Conservation (phyloP, 2,113 vertebrate genomes). For the Danionella cerebrum region DNA sequence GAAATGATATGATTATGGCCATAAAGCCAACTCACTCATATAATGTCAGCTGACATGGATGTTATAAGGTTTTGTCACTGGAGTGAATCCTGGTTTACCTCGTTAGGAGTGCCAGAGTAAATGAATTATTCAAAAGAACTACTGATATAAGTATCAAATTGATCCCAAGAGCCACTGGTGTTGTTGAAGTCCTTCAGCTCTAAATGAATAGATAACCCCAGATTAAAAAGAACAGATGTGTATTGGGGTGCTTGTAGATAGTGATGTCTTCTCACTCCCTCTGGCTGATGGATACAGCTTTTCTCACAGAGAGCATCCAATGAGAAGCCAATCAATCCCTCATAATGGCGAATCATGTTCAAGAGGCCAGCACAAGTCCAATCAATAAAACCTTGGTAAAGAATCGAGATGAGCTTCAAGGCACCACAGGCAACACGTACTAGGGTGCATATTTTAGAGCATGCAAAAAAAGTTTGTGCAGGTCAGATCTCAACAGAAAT, state of each 20-base stretch:
- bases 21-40: neutral
- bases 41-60: neutral
- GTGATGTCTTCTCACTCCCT: neutral
- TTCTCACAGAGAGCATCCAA: constrained; percentile 31
- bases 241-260: neutral
- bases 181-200: neutral
- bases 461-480: neutral
- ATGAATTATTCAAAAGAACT: neutral
- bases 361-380: constrained; percentile 37
- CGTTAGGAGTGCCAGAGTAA: neutral
- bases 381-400: constrained; percentile 52
- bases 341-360: constrained; percentile 60
- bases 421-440: neutral
- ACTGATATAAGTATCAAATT: neutral
- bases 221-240: neutral
- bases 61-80: neutral
- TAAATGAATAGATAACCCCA: neutral
- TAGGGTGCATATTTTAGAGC: neutral
- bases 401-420: constrained; percentile 45
- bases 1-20: neutral
- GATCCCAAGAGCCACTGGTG: neutral
- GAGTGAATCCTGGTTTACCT: neutral
- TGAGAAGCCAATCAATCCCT: constrained; percentile 59
- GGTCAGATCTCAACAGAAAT: neutral
- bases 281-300: constrained; percentile 13